Base-by-base conservation (phyloP, 2,888 invertebrate species). In the Zaprionus lineosus region DNA sequence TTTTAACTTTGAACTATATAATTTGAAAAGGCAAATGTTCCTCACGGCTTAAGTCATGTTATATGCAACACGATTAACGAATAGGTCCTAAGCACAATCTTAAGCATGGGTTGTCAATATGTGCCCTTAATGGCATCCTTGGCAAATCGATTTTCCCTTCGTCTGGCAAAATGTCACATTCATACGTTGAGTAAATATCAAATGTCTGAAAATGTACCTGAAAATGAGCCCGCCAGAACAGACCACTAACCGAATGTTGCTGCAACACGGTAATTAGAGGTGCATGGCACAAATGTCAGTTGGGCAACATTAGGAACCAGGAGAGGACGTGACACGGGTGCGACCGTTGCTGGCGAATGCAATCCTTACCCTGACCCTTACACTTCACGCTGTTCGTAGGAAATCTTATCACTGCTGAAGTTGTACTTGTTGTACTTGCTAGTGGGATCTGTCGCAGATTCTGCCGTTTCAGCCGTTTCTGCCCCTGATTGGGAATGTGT, bases 401-500 rank as follows among this genome's bases (percentile, higher is more conserved):
- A 34, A 18, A 8, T 8, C 16, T 11, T 6, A 14, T 15, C 14
- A 43, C 33, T 41, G 18, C 7, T 34, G 7, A 14, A 2, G 34
- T 15, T 31, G 24, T 60, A 60, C 65, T 60, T 48, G 58, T 51
- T 29, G 57, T 26, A n/a, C n/a, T n/a, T 55, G 51, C 21, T 24
- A 40, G 47, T 34, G 57, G 53, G 48, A 37, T 43, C 40, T 44
- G 43, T 33, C 41, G 34, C 46, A 6, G 34, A 3, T 19, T 3
- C 19, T 19, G 19, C 47, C 44, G 37, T n/a, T n/a, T n/a, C n/a
- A n/a, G n/a, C 21, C 9, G 46, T 41, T 36, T 24, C 56, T 64
- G 60, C 52, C 47, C 56, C 65, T 85, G 81, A 76, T 83, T 79
- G 84, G 64, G n/a, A n/a, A n/a, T n/a, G n/a, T n/a, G n/a, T n/a